Evolutionary conservation across 2,113 vertebrate genomes (phyloP).

Genomic region (Copsychus sechellarum): DNA sequence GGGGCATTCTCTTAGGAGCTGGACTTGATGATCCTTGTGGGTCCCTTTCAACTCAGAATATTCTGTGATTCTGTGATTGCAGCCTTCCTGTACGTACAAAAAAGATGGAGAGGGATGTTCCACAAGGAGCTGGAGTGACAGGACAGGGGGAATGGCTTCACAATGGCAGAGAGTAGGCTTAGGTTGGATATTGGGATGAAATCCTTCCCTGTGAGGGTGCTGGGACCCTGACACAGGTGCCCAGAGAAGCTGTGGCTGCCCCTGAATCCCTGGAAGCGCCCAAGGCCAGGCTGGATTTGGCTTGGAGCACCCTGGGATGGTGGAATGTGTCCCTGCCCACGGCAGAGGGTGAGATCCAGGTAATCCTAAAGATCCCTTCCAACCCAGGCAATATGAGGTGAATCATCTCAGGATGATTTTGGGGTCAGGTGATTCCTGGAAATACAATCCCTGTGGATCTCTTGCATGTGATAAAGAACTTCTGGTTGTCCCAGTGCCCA

Average conservation of each 20-base stretch:
- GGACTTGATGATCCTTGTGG: neutral
- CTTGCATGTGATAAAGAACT: neutral
- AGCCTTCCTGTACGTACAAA: neutral
- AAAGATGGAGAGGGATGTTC: neutral
- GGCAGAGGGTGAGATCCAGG: neutral
- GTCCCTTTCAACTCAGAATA: neutral
- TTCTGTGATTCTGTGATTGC: neutral
- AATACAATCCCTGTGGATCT: neutral
- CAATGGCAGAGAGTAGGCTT: no score
- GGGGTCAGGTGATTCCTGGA: neutral
- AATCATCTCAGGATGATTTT: neutral
- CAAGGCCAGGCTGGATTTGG: fast-evolving
- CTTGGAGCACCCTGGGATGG: fast-evolving
- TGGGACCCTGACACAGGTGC: neutral
- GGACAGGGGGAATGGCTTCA: neutral
- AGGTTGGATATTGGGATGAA: neutral
- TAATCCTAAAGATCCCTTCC: neutral
- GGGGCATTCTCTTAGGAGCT: neutral
- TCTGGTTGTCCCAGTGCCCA: neutral
- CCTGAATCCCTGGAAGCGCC: neutral
- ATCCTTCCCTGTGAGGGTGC: neutral
- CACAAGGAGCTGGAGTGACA: neutral
- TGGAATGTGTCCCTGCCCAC: neutral
- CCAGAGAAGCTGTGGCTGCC: neutral
- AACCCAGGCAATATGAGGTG: neutral